Conservation (phyloP, 2,888 invertebrate genomes). For the Trichopoda pennipes region DNA sequence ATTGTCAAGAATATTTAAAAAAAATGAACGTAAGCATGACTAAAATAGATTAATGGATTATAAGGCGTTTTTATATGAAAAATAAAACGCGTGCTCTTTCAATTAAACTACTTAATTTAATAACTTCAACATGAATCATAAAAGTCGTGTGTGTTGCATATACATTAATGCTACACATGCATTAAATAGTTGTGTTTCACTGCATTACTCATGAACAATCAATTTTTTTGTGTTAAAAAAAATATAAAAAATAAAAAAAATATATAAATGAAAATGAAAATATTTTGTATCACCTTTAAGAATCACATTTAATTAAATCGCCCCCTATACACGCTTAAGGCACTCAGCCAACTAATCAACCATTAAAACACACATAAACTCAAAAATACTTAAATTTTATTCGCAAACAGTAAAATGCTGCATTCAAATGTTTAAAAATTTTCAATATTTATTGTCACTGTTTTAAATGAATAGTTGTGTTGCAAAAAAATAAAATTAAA, state of each 20-base stretch:
- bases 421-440: conserved; percentile 64
- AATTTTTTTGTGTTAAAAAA: no score
- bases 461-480: conserved; percentile 45
- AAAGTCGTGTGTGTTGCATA: conserved; percentile 12
- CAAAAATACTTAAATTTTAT: not conserved
- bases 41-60: no score
- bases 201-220: not conserved
- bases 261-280: conserved; percentile 8
- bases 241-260: conserved; percentile 1
- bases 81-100: conserved; percentile 5
- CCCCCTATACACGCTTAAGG: conserved; percentile 33
- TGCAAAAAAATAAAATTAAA: not conserved
- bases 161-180: no score
- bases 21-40: no score
- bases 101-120: conserved; percentile 35
- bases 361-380: not conserved
- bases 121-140: conserved; percentile 59
- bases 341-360: conserved; percentile 20
- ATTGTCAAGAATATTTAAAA: no score
- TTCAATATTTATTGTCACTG: conserved; percentile 58
- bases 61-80: no score
- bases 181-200: not conserved
- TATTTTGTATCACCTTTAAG: conserved; percentile 38
- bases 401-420: conserved; percentile 47
- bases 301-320: conserved; percentile 24